Conservation (phyloP, 2,888 invertebrate genomes). For the Melinopterus prodromus region DNA sequence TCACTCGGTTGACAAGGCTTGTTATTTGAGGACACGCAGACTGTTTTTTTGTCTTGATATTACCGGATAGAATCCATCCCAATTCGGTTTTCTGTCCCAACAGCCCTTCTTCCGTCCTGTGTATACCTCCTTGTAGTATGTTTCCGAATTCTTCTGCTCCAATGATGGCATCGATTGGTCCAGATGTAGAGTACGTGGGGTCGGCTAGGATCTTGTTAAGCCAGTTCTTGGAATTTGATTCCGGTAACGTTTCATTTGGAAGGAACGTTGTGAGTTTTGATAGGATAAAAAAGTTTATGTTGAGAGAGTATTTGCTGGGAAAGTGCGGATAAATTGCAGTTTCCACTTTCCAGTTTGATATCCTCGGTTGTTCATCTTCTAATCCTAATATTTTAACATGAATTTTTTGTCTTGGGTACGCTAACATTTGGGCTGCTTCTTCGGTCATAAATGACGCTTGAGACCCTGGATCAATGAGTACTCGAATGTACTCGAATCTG, state of each 20-base stretch:
- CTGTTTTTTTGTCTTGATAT: neutral
- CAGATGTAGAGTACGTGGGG: conserved; percentile 29
- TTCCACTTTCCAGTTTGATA: neutral
- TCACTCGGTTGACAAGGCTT: neutral
- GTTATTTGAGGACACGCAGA: neutral
- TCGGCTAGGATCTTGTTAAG: conserved; percentile 29
- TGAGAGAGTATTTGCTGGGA: neutral
- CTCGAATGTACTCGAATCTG: neutral
- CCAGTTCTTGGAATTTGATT: neutral
- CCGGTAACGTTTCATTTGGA: neutral
- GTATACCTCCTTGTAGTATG: conserved; percentile 5
- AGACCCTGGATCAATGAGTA: conserved; percentile 33
- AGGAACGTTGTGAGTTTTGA: neutral
- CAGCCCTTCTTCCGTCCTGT: neutral
- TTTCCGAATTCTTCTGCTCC: conserved; percentile 29
- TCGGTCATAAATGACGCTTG: conserved; percentile 34
- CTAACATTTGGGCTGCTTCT: conserved; percentile 33
- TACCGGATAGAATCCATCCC: conserved; percentile 27
- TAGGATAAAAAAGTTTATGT: neutral
- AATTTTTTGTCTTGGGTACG: conserved; percentile 25
- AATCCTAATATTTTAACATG: conserved; percentile 7
- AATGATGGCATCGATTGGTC: conserved; percentile 32
- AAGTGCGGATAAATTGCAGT: neutral
- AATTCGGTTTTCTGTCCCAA: conserved; percentile 16
- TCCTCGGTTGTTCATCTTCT: neutral